Base-by-base conservation (phyloP, 2,113 vertebrate genomes). In the Scalopus aquaticus region DNA sequence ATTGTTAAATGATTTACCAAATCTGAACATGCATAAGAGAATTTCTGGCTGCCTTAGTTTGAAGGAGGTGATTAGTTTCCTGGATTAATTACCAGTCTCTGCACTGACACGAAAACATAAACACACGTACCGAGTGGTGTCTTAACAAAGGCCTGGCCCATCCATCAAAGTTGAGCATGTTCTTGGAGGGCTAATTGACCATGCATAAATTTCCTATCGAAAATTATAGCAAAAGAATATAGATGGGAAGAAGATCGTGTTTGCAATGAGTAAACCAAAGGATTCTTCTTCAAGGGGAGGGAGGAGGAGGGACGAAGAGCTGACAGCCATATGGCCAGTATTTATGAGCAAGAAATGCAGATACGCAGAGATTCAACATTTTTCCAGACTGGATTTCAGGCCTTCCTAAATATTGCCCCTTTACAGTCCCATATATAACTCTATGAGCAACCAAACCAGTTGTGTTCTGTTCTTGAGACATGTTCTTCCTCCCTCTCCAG, bases 161-260 rank as follows among this genome's bases (percentile, higher is more conserved):
- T 95, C 76, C 76, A 37, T 92, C 93, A 95, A 22, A 88, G 51
- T 39, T 20, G 70, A 76, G 79, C 3, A 0, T 83, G 84, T 54
- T 87, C 91, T 79, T 90, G 64, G 56, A 93, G 84, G 58, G 37
- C 64, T 96, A 96, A 96, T 72, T 78, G 88, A 96, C 91, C 24
- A 0, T 42, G 77, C 51, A 54, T 60, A 70, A 70, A 87, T 94
- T 95, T 95, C 56, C 73, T 81, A 44, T 73, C 81, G 89, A 95
- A 95, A 96, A 88, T 88, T 42, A 80, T 1, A 77, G 77, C 46
- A 86, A 76, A 95, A 76, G 3, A 64, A 37, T 37, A 16, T 35
- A 70, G 65, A 95, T 9, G 54, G 35, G 37, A 72, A 79, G 51
- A 84, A 28, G 15, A 58, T 12, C 15, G 51, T 35, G 73, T 82